Evolutionary conservation across 2,888 invertebrate genomes (phyloP), one percentile per base, ranked within the genome.

Genomic region (Latrodectus hesperus): DNA sequence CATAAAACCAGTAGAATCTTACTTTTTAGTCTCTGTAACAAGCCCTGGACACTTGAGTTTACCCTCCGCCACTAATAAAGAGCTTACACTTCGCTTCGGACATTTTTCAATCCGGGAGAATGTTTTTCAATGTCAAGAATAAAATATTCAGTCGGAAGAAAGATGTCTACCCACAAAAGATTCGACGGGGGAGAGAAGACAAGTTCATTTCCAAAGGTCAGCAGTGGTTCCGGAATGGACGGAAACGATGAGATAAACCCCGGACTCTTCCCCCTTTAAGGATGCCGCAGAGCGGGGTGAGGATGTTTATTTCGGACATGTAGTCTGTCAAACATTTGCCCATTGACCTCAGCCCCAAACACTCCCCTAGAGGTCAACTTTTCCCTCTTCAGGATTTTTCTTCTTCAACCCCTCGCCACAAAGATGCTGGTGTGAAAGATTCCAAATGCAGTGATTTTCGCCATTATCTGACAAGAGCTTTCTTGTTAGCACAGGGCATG

Each of bases 241-340:
- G 55, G 67, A 26, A 11, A n/a, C 4, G 17, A 55, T 75, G 73
- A 75, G 77, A 87, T 81, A 81, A 87, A 87, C 72, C 22, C 55
- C 8, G 14, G 17, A 22, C 16, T n/a, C 38, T 68, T 73, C 51
- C 49, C 6, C 67, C 38, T 87, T 86, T 81, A 52, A 77, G 52
- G 11, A 9, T 12, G 52, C 76, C 71, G 71, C 38, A 38, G 26
- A 3, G 3, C 60, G 52, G 80, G 75, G 85, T 80, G 76, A 55
- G 81, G 77, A 87, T 77, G 81, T 77, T 87, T 87, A 76, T 81
- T 76, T 55, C 72, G 86, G 76, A 77, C 81, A 81, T 87, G 86
- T 87, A 73, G 60, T 64, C 76, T 72, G 70, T 70, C 75, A 75
- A 75, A 80, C 26, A 64, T 70, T 55, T 8, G 26, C 22, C 77